These are phyloP conservation scores for Campopleginae sp. DNA, from an alignment of 2,888 invertebrate genomes.

Conservation along the genomic window DNA sequence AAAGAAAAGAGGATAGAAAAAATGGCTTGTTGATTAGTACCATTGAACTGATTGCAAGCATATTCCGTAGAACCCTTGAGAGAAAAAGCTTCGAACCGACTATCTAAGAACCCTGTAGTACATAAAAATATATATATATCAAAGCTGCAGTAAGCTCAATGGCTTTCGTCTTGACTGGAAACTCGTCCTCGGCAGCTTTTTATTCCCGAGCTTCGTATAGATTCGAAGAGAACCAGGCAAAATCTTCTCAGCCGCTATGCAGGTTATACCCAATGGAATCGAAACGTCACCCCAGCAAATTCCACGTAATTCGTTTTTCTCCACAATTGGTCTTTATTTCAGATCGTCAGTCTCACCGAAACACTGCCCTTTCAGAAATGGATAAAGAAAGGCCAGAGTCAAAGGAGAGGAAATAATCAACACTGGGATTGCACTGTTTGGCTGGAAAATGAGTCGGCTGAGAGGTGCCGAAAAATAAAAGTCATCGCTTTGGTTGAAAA, in stretches of 20 bases:
- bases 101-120: constrained; percentile 9
- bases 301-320: constrained; percentile 56
- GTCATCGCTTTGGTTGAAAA: neutral
- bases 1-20: constrained; percentile 49
- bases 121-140: constrained; percentile 3
- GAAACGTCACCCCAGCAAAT: constrained; percentile 59
- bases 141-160: constrained; percentile 20
- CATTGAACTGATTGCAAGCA: constrained; percentile 70
- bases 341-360: constrained; percentile 4
- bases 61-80: constrained; percentile 49
- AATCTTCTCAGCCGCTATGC: constrained; percentile 47
- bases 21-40: constrained; percentile 73
- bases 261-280: constrained; percentile 55
- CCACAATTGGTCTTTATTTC: constrained; percentile 42
- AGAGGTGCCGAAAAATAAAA: constrained; percentile 22
- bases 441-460: neutral
- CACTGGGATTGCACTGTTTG: neutral
- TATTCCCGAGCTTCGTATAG: constrained; percentile 12
- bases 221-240: constrained; percentile 31
- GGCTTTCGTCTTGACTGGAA: constrained; percentile 23
- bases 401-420: constrained; percentile 2
- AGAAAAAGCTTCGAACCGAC: constrained; percentile 40
- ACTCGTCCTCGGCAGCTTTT: constrained; percentile 39
- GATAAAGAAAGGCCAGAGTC: neutral
- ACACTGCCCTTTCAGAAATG: neutral